Conservation (phyloP, 2,888 invertebrate species). For the Melieria picta region DNA sequence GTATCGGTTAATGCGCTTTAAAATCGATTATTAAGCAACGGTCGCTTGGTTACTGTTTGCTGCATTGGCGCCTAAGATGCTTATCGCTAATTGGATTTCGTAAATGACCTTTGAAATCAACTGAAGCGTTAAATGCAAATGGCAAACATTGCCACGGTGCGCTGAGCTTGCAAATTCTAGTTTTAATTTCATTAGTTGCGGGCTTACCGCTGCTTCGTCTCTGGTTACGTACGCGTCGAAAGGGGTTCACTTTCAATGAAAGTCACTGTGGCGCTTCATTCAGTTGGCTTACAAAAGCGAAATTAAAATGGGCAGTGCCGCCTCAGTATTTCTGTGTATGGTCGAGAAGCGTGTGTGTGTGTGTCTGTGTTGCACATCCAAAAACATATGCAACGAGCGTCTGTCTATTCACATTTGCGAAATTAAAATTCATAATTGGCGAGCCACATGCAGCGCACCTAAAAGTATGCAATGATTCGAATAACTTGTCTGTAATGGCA, state of each 20-base stretch:
- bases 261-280: slow-evolving; percentile 1
- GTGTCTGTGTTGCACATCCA: not conserved
- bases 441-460: not conserved
- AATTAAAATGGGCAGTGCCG: slow-evolving; percentile 37
- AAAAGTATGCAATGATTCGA: slow-evolving; percentile 50
- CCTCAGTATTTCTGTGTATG: not conserved
- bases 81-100: slow-evolving; percentile 45
- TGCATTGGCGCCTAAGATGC: too few species aligned
- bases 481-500: not conserved
- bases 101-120: slow-evolving; percentile 27
- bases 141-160: slow-evolving; percentile 17
- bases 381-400: not conserved
- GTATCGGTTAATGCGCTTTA: too few species aligned
- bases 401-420: not conserved
- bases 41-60: too few species aligned
- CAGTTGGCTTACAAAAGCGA: slow-evolving; percentile 42
- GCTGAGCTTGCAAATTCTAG: slow-evolving; percentile 47
- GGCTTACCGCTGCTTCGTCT: not conserved
- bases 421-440: not conserved
- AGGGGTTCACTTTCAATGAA: too few species aligned
- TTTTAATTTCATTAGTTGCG: slow-evolving; percentile 38
- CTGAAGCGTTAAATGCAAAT: slow-evolving; percentile 28
- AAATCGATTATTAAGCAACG: too few species aligned
- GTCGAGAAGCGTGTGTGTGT: not conserved
- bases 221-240: too few species aligned